Base-by-base conservation (phyloP, 2,888 invertebrate genomes). In the Morpho achilles region DNA sequence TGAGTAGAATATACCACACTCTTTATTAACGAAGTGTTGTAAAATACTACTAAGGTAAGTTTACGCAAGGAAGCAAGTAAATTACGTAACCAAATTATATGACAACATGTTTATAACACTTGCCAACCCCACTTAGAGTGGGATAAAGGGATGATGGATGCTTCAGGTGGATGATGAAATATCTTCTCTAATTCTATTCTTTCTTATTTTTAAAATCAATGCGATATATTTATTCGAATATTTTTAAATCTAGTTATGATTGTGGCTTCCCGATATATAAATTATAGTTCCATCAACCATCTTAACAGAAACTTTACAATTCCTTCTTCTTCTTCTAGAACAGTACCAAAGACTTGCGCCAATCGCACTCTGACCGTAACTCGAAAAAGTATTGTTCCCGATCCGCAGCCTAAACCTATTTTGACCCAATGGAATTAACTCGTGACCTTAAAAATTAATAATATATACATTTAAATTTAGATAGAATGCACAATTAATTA, bases 191-290 rank as follows among this genome's bases (percentile, higher is more conserved):
- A 16, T 1, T 42, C 42, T 7, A 41, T 41, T 7, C 41, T 16
- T 16, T 16, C 1, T 1, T 16, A 16, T 16, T 16, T 16, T 16
- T 16, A 1, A 16, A 16, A 16, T 16, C 16, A 16, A 16, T 16
- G 16, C 16, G 16, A 16, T 16, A 16, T 16, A 16, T 16, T 16
- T 16, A 16, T 16, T 16, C 42, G 9, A 6, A 43, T 43, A 42
- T 43, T 3, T 8, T 43, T 43, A 7, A 9, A 43, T 43, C 8
- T 43, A 8, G 42, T 45, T 3, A 45, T 73, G 75, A 0, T 58
- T 72, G 23, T 79, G 80, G 22, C 61, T 43, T 3, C 72, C 72
- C 0, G 59, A 8, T 1, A 54, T 47, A 2, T 47, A 46, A 0
- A 68, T 39, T 7, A 61, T 48, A 7, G n/a, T 10, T 23, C 22